Evolutionary conservation across 2,888 invertebrate genomes (phyloP).

Genomic region (Molanna angustata): DNA sequence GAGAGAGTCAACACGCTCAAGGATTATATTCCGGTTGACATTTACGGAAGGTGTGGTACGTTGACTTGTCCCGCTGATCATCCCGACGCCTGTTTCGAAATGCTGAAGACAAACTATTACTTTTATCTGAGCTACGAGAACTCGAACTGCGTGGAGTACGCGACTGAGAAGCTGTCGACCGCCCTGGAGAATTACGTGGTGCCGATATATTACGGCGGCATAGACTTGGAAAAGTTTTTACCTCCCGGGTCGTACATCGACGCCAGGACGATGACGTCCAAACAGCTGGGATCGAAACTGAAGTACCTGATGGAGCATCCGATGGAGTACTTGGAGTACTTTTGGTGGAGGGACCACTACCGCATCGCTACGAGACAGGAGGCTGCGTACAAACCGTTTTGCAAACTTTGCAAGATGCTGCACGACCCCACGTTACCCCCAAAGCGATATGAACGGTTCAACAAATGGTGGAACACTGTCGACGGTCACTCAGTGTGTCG

Average conservation of each 20-base stretch:
- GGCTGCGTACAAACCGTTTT: conserved; percentile 50
- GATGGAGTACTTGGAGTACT: conserved; percentile 60
- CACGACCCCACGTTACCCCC: conserved; percentile 36
- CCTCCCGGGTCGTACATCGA: conserved; percentile 61
- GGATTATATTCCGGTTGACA: conserved; percentile 57
- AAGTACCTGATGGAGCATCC: conserved; percentile 50
- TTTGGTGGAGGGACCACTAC: conserved; percentile 61
- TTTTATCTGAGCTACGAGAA: conserved; percentile 70
- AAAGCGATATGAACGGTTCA: conserved; percentile 18
- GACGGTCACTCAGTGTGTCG: conserved; percentile 6
- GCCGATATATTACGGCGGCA: conserved; percentile 40
- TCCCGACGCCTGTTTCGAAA: conserved; percentile 39
- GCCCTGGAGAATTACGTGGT: conserved; percentile 48
- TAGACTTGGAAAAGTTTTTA: conserved; percentile 48
- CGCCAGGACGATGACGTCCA: conserved; percentile 58
- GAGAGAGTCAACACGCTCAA: conserved; percentile 48
- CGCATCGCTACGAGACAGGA: conserved; percentile 25
- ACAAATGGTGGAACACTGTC: conserved; percentile 24
- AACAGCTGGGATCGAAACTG: conserved; percentile 58
- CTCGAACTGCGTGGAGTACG: conserved; percentile 65
- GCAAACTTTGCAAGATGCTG: conserved; percentile 55
- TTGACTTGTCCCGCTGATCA: conserved; percentile 37
- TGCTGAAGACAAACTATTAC: conserved; percentile 56
- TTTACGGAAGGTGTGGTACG: conserved; percentile 61
- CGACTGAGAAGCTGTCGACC: conserved; percentile 63